Conservation (phyloP, 2,797 vertebrate genomes). For the Pipistrellus kuhlii region DNA sequence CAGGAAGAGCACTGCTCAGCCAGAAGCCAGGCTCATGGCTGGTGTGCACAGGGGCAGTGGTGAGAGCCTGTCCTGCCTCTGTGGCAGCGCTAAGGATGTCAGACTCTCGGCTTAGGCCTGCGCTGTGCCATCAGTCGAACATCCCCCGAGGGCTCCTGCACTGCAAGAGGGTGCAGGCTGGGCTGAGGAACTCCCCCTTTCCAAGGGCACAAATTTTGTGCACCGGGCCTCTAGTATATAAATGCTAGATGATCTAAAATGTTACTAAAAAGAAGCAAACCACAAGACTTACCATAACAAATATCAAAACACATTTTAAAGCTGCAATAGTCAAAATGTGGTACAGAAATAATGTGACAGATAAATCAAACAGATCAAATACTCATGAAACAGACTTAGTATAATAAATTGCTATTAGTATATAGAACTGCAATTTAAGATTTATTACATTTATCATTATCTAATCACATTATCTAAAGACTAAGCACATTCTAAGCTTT, state of each 20-base stretch:
- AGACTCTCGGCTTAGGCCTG: no score
- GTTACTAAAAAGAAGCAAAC: neutral
- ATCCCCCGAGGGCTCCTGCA: no score
- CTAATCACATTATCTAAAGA: neutral
- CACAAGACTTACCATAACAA: neutral
- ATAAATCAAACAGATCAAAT: neutral
- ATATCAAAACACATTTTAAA: constrained; percentile 12
- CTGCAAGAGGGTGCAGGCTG: no score
- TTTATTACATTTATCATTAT: neutral
- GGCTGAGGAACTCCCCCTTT: no score
- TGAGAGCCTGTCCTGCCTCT: no score
- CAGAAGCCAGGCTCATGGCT: no score
- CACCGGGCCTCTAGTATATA: no score
- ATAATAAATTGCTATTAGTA: neutral
- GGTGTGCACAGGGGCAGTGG: no score
- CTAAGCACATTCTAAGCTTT: neutral
- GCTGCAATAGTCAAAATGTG: neutral
- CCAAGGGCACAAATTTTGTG: no score
- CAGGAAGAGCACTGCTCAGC: no score
- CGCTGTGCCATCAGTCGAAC: no score
- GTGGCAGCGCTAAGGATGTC: no score
- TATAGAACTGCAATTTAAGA: neutral
- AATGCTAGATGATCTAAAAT: neutral
- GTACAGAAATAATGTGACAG: neutral
- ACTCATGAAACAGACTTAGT: neutral